Evolutionary conservation across 2,797 vertebrate genomes (phyloP), one percentile per base, ranked within the genome.

Genomic region (Danio tinwini): DNA sequence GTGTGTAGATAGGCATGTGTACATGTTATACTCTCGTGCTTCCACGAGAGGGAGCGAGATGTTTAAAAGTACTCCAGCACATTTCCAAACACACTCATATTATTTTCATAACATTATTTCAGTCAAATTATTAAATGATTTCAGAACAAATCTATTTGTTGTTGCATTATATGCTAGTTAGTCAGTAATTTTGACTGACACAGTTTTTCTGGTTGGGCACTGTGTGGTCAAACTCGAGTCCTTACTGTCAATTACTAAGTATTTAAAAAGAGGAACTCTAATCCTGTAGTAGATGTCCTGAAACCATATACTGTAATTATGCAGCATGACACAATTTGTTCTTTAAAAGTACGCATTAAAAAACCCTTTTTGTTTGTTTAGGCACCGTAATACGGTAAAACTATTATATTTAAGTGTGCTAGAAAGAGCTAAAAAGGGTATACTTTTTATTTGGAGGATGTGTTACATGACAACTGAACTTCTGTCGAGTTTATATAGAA

Each of bases 41-140:
- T 42, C 81, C 83, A 74, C 12, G 4, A 82, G 77, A 80, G 74
- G 81, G 81, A 40, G 69, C 6, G 17, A 47, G 39, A 68, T 58
- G 16, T 50, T 19, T 78, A 75, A 74, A 75, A 71, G 44, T 42
- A 7, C 47, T 55, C n/a, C 14, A 16, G 13, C 40, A 70, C 10
- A 21, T 21, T 75, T 0, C 17, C 16, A 76, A 73, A 40, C 14
- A 19, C 12, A 5, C 7, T 1, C 16, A 65, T 8, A 0, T 49
- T 44, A 29, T 29, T 29, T 40, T 67, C 2, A 50, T 5, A 10
- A 55, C 16, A 19, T 40, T 13, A 12, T 52, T 8, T 39, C 39
- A 50, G 17, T 40, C 1, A 29, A 29, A 29, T 29, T 29, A 3
- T 29, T 29, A 44, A 19, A 44, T 9, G 3, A 67, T 29, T 11